These are phyloP conservation scores for Sebastes trivittatus DNA, from an alignment of 2,797 vertebrate genomes.

Conservation along the genomic window DNA sequence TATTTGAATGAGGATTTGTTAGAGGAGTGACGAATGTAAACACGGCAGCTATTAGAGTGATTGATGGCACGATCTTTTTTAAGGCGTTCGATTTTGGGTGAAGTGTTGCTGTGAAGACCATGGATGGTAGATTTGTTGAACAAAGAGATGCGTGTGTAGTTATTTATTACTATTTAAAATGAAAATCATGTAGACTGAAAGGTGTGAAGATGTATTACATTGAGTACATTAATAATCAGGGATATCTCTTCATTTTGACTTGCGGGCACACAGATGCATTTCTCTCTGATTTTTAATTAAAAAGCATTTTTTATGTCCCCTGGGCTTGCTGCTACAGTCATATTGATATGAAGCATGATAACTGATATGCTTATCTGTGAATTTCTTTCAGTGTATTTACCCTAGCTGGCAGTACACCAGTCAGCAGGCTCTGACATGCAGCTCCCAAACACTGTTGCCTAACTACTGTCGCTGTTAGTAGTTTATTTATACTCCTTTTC, in stretches of 20 bases:
- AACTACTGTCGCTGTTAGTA: constrained; percentile 19
- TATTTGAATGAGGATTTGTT: no score
- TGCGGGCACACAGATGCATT: not conserved
- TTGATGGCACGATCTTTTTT: no score
- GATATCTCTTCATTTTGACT: not conserved
- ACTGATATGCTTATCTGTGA: constrained; percentile 42
- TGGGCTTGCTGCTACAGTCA: not conserved
- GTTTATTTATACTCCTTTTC: not conserved
- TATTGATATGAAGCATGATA: constrained; percentile 36
- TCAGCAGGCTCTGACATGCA: constrained; percentile 46
- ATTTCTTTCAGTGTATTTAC: constrained; percentile 33
- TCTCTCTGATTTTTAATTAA: constrained; percentile 17
- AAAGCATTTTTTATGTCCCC: not conserved
- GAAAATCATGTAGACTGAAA: no score
- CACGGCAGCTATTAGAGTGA: no score
- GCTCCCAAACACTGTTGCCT: constrained; percentile 35
- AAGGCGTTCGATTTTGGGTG: no score
- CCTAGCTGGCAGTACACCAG: not conserved
- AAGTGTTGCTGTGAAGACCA: no score
- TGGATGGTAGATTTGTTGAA: no score
- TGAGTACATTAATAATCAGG: no score
- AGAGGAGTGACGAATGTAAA: no score
- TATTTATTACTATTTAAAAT: no score
- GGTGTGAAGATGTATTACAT: not conserved
- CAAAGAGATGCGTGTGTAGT: no score